phyloP scores from a whole-genome alignment of 2,888 invertebrate species.

The Stomorhina lunata region DNA sequence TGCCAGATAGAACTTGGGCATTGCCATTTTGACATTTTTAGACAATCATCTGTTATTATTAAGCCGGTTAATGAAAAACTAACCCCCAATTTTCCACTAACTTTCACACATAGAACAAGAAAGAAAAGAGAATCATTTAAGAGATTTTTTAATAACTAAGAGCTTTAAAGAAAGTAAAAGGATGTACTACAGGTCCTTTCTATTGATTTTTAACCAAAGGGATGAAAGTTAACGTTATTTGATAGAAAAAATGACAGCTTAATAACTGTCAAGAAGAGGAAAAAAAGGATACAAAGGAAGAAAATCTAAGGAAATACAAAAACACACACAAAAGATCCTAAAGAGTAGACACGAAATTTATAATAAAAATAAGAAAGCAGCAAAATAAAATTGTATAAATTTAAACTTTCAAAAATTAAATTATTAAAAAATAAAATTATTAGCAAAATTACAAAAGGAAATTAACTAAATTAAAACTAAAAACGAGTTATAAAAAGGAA shows the following conservation, averaged over 20 bases:
- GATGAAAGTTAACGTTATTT: constrained; percentile 19
- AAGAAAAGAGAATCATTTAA: neutral
- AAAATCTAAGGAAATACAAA: constrained; percentile 50
- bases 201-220: constrained; percentile 71
- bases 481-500: neutral
- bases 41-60: too few relatives aligned
- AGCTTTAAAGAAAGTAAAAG: constrained; percentile 31
- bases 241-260: constrained; percentile 60
- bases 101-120: too few relatives aligned
- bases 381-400: neutral
- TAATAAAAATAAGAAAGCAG: constrained; percentile 51
- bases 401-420: neutral
- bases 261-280: constrained; percentile 57
- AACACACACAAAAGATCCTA: constrained; percentile 42
- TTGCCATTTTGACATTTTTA: too few relatives aligned
- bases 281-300: constrained; percentile 55
- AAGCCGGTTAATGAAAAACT: too few relatives aligned
- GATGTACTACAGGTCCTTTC: constrained; percentile 73
- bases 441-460: neutral
- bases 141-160: neutral
- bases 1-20: too few relatives aligned
- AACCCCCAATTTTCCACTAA: too few relatives aligned
- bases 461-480: neutral
- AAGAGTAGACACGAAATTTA: constrained; percentile 64
- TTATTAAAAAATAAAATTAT: neutral